Evolutionary conservation across 2,888 invertebrate genomes (phyloP), one percentile per base, ranked within the genome.

Genomic region (Cantharis rufa): DNA sequence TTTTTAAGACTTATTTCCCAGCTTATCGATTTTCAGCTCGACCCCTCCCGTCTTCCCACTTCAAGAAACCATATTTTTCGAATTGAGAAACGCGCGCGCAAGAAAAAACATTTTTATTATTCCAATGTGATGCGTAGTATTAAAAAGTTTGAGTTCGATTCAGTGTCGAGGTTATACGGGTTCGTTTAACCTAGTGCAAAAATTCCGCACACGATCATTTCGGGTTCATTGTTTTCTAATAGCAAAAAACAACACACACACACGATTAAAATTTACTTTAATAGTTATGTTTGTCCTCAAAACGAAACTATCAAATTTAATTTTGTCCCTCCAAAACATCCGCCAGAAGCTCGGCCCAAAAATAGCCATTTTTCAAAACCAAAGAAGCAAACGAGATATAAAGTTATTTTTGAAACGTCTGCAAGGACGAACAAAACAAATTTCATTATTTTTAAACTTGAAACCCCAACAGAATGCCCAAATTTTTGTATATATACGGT

Each of bases 201-300:
- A 69, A 76, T 76, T 77, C 77, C 61, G 62, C 70, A 64, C 77
- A 71, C 77, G 74, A 71, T 74, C 77, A 68, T 62, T 66, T 64
- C n/a, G 72, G 62, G 77, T 77, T 77, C 77, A 77, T 77, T 77
- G 77, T 77, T 77, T 77, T 77, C 77, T 73, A 76, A 77, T 72
- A 66, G 70, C 15, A 21, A 18, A 32, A 32, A 28, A 64, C 18
- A 24, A 24, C 24, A 66, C 18, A 16, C 24, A 66, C 18, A 66
- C 64, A 66, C 13, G 13, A 66, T 66, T 21, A 66, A 66, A 21
- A 66, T 24, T n/a, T 66, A 66, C 63, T 16, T 63, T 18, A 16
- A 48, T 48, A 48, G 48, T 48, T 48, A n/a, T 48, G 48, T 48
- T 48, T 48, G 48, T 48, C 48, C 48, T 48, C n/a, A 48, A 48